These are phyloP conservation scores for Arbacia lixula DNA, from an alignment of 53 echinoderm and acorn worm species.

Conservation along the genomic window DNA sequence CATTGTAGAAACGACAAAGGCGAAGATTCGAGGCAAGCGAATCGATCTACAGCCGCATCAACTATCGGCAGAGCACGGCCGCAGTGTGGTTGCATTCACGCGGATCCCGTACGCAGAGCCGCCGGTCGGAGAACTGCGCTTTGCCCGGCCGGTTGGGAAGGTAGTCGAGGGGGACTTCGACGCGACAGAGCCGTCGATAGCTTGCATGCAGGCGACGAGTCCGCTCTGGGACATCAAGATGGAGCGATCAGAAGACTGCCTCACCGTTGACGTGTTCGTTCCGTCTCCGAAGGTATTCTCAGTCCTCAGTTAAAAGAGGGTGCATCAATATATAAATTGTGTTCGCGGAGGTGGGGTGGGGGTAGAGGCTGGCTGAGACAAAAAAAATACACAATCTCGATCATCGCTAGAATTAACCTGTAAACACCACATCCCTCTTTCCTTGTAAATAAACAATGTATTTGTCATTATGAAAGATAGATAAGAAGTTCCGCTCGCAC, in stretches of 20 bases:
- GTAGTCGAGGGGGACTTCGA: slow-evolving; percentile 29
- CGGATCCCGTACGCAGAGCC: slow-evolving; percentile 32
- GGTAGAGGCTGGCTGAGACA: too few relatives aligned
- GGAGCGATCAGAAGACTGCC: slow-evolving; percentile 22
- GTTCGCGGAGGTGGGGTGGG: too few relatives aligned
- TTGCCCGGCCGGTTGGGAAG: not conserved
- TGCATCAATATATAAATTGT: too few relatives aligned
- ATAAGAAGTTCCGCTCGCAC: too few relatives aligned
- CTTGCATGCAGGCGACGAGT: not conserved
- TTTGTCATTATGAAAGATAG: too few relatives aligned
- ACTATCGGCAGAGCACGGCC: not conserved
- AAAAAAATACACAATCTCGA: too few relatives aligned
- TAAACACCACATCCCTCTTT: too few relatives aligned
- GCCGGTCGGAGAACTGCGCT: slow-evolving; percentile 16
- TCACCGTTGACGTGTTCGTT: slow-evolving; percentile 17
- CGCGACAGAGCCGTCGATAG: not conserved
- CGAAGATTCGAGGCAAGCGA: slow-evolving; percentile 11
- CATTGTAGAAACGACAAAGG: slow-evolving; percentile 3
- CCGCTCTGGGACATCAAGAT: not conserved
- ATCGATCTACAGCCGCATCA: slow-evolving; percentile 14
- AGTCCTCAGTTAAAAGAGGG: too few relatives aligned
- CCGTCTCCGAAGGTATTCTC: slow-evolving; percentile 33
- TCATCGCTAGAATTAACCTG: too few relatives aligned
- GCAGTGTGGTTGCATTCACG: slow-evolving; percentile 16
- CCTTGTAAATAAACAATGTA: too few relatives aligned